Base-by-base conservation (phyloP, 2,797 vertebrate species). In the Arremon aurantiirostris region DNA sequence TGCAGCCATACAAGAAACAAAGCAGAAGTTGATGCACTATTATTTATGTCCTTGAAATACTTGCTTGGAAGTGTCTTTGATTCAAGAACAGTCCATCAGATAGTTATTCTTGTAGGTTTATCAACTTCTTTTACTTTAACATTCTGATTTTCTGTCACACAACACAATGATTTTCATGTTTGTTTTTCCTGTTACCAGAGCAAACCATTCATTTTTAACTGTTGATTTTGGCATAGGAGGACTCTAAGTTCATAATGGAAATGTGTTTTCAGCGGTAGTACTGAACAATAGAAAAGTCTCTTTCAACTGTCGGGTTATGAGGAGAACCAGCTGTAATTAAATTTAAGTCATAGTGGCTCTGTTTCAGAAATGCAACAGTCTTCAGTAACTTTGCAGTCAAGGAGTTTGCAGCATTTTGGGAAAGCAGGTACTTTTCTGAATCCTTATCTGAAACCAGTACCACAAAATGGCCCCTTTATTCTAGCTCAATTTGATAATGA, bases 171-270 rank as follows among this genome's bases (percentile, higher is more conserved):
- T 88, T 91, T 95, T 95, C 35, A 9, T 91, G 88, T 93, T 97
- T 95, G 87, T 95, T 97, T 97, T 96, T 89, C 91, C 63, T 92
- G 85, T 94, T 97, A 96, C 92, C 91, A 97, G 94, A 96, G 92
- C 95, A 96, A 96, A 95, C 89, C 89, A 93, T 95, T 96, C 90
- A 95, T 87, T 96, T 97, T 96, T 96, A 93, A 91, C 86, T 96
- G 94, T 92, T 96, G 90, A 50, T 96, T 96, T 97, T 97, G 96
- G 96, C 95, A 91, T 35, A 53, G 60, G 59, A 93, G 57, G 49
- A 65, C 83, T 47, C 37, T 80, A 93, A 73, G 89, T 95, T 93
- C 88, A 89, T 86, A 93, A 96, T 77, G 79, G 83, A 92, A 95
- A 89, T 77, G 87, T 70, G 89, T 84, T 96, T 96, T 96, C 95